Evolutionary conservation across 2,797 vertebrate species (phyloP), one percentile per base, ranked within the genome.

Genomic region (Danionella dracula): DNA sequence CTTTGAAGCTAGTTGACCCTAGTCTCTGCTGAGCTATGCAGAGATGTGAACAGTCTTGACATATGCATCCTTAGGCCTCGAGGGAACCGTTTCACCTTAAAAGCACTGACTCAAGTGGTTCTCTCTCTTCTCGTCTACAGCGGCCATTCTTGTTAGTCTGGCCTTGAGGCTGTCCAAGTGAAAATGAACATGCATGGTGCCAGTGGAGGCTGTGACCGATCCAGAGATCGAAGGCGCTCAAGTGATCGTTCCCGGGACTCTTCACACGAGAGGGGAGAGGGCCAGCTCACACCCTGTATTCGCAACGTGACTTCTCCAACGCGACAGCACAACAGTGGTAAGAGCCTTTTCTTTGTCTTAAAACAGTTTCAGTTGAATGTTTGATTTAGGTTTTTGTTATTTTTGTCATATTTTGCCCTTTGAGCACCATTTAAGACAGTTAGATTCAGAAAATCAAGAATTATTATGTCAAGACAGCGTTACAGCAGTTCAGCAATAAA

Each of bases 251-350:
- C 97, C 53, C 91, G 96, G 46, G 96, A 99, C 85, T 98, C 97
- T 1, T 99, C 97, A 37, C 97, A 98, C 1, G 97, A 99, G 82
- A 91, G 95, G 72, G 83, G 82, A 56, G 97, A 99, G 71, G 93
- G 94, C 70, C 96, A 99, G 66, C 94, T 99, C 71, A 99, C 96
- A 49, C 97, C 97, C 0, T 99, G 97, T 84, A 99, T 99, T 77
- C 92, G 96, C 75, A 99, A 99, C 71, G 89, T 99, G 76, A 97
- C 95, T 58, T 99, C 97, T 56, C 96, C 97, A 74, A 99, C 96
- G 59, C 89, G 94, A 23, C 97, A 98, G 66, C 92, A 95, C 79
- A 94, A 93, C 78, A 86, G 84, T 72, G 97, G 97, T 99, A 85
- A 83, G 92, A 85, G 46, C 7, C n/a, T 5, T 1, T 5, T 12